Evolutionary conservation across 2,888 invertebrate species (phyloP), one percentile per base, ranked within the genome.

Genomic region (Perizoma flavofasciatum): DNA sequence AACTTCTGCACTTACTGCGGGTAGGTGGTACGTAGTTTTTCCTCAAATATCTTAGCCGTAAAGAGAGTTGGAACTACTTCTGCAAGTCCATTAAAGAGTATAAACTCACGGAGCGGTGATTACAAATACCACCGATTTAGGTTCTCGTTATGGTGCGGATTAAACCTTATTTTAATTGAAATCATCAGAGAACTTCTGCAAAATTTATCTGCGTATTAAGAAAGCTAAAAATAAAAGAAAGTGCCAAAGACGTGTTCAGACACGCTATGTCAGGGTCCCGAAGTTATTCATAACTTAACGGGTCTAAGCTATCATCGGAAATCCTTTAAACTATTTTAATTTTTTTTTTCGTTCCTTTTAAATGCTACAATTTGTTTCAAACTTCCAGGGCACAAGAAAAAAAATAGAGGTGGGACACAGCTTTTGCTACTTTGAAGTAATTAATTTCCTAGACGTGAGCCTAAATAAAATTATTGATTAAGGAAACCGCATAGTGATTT

Each of bases 21-120:
- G 83, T 86, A 83, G 85, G 85, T 87, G 79, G 81, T 79, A 81
- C 81, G 80, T 88, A 88, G 87, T 90, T 92, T 91, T 91, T 91
- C 89, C 87, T 87, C 88, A 89, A 90, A 90, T 90, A 90, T 91
- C 89, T 89, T 88, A 87, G 80, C 85, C 82, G 85, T 91, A 90
- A 90, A 85, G 88, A 90, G 89, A 89, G 89, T 90, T 89, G 84
- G 78, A 89, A 90, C 88, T 89, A 90, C 89, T 90, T 91, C 85
- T 81, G 74, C 82, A 85, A 91, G 89, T 90, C 89, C 89, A 91
- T 91, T 91, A 89, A 89, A 88, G 85, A 88, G 86, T 88, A 90
- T 85, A 88, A 90, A 88, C 88, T 88, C 83, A 83, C 79, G 81
- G 84, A 79, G 82, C 78, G 79, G 83, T 85, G 86, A 88, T 89